Conservation (phyloP, 2,888 invertebrate species). For the Drosophila cracens region DNA sequence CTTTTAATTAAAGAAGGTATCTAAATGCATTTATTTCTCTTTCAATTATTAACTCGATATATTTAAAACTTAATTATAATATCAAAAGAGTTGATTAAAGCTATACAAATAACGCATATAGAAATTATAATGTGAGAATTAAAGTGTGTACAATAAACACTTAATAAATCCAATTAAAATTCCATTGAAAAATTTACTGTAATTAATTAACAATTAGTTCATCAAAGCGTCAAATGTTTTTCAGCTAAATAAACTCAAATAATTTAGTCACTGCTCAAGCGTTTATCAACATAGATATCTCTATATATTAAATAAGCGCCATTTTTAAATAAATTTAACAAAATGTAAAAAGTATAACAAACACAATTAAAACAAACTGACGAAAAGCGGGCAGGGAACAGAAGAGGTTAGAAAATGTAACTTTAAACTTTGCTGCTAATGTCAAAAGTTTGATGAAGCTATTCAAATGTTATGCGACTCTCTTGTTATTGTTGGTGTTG, state of each 20-base stretch:
- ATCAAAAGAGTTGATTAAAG: neutral
- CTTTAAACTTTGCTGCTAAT: constrained; percentile 43
- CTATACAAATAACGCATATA: neutral
- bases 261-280: neutral
- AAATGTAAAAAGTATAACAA: neutral
- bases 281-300: no score
- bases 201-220: neutral
- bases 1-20: neutral
- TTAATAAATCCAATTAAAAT: neutral
- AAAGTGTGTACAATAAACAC: neutral
- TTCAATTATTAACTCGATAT: neutral
- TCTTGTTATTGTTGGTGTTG: constrained; percentile 13
- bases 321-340: neutral
- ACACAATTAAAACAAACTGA: neutral
- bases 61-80: neutral
- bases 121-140: neutral
- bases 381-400: neutral
- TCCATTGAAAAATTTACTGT: neutral
- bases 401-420: constrained; percentile 24
- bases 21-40: neutral
- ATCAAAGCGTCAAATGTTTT: neutral
- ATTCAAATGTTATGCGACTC: constrained; percentile 47
- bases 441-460: constrained; percentile 55
- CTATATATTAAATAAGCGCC: neutral
- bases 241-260: neutral